These are phyloP conservation scores for Andrena bucephala DNA, from an alignment of 2,888 invertebrate genomes.

Conservation along the genomic window DNA sequence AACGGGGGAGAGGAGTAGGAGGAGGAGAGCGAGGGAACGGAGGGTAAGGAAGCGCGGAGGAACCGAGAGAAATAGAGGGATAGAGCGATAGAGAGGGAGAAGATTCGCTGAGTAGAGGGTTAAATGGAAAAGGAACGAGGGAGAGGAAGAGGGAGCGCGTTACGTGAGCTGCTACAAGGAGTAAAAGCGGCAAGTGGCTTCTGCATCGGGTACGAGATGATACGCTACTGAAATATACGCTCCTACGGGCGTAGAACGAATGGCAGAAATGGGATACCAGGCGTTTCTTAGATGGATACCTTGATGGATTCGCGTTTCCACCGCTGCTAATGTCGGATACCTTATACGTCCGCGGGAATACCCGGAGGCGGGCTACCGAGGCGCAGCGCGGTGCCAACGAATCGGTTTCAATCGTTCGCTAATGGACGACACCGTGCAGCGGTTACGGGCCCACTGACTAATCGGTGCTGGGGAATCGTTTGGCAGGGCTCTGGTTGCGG, in stretches of 20 bases:
- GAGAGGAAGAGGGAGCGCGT: conserved; percentile 47
- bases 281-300: conserved; percentile 63
- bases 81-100: conserved; percentile 10
- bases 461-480: conserved; percentile 39
- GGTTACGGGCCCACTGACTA: conserved; percentile 35
- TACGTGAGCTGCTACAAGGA: conserved; percentile 55
- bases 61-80: background rate
- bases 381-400: conserved; percentile 44
- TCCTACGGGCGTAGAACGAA: conserved; percentile 53
- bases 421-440: conserved; percentile 32
- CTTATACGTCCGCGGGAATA: conserved; percentile 46
- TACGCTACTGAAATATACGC: conserved; percentile 59
- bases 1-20: conserved; percentile 11
- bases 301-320: conserved; percentile 63
- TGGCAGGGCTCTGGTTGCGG: conserved; percentile 36
- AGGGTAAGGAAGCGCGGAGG: background rate
- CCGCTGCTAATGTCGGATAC: conserved; percentile 51
- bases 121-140: conserved; percentile 36
- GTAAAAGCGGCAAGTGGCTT: conserved; percentile 60
- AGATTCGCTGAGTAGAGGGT: conserved; percentile 13
- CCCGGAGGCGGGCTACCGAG: conserved; percentile 2
- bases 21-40: background rate
- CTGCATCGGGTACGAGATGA: conserved; percentile 56
- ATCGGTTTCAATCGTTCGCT: conserved; percentile 52
- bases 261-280: conserved; percentile 64